Evolutionary conservation across 2,113 vertebrate genomes (phyloP), one percentile per base, ranked within the genome.

Genomic region (Aphelocoma coerulescens): DNA sequence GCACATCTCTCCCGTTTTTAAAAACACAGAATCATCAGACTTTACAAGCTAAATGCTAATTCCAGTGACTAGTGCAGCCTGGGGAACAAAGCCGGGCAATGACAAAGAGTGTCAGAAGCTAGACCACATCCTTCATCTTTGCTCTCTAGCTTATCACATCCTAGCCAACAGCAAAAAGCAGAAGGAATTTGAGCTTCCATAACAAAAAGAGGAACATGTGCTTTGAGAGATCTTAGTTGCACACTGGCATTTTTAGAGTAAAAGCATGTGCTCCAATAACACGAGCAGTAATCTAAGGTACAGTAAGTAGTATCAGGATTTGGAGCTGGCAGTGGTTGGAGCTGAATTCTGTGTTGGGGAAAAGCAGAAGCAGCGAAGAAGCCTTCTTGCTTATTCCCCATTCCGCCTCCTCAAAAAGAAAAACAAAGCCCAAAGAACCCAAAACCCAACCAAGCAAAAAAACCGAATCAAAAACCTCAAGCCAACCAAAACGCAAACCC

Each of bases 121-220:
- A 66, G 13, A 67, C 33, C 4, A 4, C 0, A 2, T 28, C 51
- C 15, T 63, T 85, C 41, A 14, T 75, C 39, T 37, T 54, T 14
- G 52, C 51, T 37, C 23, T 15, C 24, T 12, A 39, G 26, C n/a
- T 49, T 30, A 59, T 41, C 28, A 69, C 41, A 35, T 20, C 11
- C 27, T 5, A n/a, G 13, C 17, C 3, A 11, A 74, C 57, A 73
- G 7, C 30, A 37, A 52, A 76, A 68, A 51, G 58, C 35, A 59
- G 52, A 67, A 58, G 65, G 33, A 80, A 86, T 14, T 21, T 10
- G 32, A 63, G 23, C 9, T 88, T 26, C 68, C 20, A 5, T 4
- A 9, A n/a, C 23, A 41, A 52, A 35, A 59, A 27, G 12, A 37
- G 14, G 20, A 30, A 10, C 1, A 0, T 0, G 0, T 23, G 13